A percentile compares a stretch with the other conserved stretches of the same genome.
These are phyloP conservation scores for Pseudobourletiella spinata DNA, from an alignment of 1,140 invertebrate species.

Conservation along the genomic window DNA sequence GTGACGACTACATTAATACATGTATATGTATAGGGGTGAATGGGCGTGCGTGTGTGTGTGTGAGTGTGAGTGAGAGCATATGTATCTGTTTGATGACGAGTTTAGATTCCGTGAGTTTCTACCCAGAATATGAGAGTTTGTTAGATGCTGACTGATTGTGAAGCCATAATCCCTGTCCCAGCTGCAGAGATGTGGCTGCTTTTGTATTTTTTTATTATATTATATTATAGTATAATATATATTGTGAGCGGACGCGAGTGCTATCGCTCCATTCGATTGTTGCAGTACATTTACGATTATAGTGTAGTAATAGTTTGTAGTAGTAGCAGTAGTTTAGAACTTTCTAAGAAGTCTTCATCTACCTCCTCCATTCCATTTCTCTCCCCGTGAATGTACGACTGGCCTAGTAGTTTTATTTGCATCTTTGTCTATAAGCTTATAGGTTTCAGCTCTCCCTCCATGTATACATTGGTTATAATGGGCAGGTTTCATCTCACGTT, in stretches of 20 bases:
- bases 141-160: constrained; percentile 23
- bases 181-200: constrained; percentile 15
- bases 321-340: too few species aligned
- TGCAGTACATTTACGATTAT: not conserved
- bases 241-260: constrained; percentile 6
- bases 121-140: constrained; percentile 14
- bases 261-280: constrained; percentile 14
- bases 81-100: too few species aligned
- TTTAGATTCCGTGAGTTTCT: constrained; percentile 19
- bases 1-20: too few species aligned
- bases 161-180: constrained; percentile 19
- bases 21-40: too few species aligned
- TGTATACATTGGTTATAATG: not conserved
- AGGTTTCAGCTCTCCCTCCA: not conserved
- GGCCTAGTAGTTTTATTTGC: not conserved
- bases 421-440: not conserved
- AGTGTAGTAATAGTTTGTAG: constrained; percentile 5
- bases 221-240: constrained; percentile 13
- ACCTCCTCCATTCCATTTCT: not conserved
- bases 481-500: not conserved
- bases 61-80: too few species aligned
- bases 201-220: constrained; percentile 17
- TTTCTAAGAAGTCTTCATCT: constrained; percentile 7
- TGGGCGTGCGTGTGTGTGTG: too few species aligned
- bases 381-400: not conserved